Evolutionary conservation across 2,888 invertebrate species (phyloP).

Genomic region (Biston stratarius): DNA sequence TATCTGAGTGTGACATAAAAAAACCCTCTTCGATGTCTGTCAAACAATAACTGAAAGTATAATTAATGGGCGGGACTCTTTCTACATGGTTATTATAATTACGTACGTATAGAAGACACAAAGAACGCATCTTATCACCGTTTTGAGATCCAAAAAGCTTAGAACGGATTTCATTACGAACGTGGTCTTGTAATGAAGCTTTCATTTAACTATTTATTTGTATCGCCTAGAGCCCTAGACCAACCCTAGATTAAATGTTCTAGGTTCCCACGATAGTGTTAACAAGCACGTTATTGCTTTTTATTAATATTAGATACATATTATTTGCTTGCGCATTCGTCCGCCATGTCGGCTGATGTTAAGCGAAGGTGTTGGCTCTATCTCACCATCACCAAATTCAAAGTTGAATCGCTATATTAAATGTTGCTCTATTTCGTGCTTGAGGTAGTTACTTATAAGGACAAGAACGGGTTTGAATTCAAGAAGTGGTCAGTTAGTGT

Average conservation of each 20-base stretch:
- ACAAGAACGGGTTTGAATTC: slow-evolving; percentile 75
- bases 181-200: too few relatives aligned
- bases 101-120: slow-evolving; percentile 1
- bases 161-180: too few relatives aligned
- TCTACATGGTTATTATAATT: not conserved
- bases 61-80: slow-evolving; percentile 18
- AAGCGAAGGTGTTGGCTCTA: not conserved
- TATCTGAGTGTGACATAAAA: slow-evolving; percentile 1
- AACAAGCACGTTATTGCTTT: too few relatives aligned
- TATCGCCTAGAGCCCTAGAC: too few relatives aligned
- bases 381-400: slow-evolving; percentile 7
- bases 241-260: too few relatives aligned
- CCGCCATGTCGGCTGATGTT: too few relatives aligned
- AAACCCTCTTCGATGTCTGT: not conserved
- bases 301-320: too few relatives aligned
- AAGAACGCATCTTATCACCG: slow-evolving; percentile 16
- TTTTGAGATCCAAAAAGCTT: not conserved
- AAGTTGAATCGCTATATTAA: slow-evolving; percentile 45
- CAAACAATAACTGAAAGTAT: slow-evolving; percentile 14
- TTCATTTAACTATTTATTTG: too few relatives aligned
- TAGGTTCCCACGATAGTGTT: too few relatives aligned
- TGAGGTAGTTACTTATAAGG: slow-evolving; percentile 56
- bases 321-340: too few relatives aligned
- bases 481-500: slow-evolving; percentile 73
- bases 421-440: slow-evolving; percentile 57